Conservation (phyloP, 2,888 invertebrate species). For the Trichopria drosophilae region DNA sequence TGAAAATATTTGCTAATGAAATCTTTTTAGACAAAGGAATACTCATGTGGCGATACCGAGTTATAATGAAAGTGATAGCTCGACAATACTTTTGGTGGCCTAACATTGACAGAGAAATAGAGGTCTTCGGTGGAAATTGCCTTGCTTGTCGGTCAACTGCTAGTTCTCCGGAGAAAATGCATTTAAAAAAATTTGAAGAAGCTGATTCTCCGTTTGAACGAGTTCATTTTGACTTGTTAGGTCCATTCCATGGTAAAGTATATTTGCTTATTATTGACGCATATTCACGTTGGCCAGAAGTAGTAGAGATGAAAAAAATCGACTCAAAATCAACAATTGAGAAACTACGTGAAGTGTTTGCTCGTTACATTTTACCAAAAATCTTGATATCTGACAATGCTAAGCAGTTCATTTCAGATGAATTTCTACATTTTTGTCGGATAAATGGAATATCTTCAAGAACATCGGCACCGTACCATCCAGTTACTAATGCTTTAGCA, state of each 20-base stretch:
- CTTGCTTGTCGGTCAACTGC: conserved; percentile 20
- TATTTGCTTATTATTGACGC: conserved; percentile 33
- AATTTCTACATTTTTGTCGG: conserved; percentile 17
- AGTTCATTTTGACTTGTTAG: too few relatives aligned
- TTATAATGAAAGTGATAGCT: too few relatives aligned
- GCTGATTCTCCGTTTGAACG: conserved; percentile 28
- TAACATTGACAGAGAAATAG: conserved; percentile 31
- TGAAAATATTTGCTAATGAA: conserved; percentile 11
- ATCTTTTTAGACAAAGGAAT: conserved; percentile 35
- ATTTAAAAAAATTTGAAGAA: conserved; percentile 24
- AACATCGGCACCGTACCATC: too few relatives aligned
- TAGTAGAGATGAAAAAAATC: conserved; percentile 27
- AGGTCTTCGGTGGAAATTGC: conserved; percentile 18
- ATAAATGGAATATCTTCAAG: conserved; percentile 18
- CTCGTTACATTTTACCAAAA: conserved; percentile 25
- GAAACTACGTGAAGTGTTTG: too few relatives aligned
- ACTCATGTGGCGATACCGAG: conserved; percentile 38
- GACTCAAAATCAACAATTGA: conserved; percentile 20
- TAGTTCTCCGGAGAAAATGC: conserved; percentile 21
- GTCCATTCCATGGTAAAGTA: too few relatives aligned
- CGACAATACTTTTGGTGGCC: conserved; percentile 39
- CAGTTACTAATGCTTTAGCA: too few relatives aligned
- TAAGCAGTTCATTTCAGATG: conserved; percentile 20
- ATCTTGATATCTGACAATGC: conserved; percentile 33
- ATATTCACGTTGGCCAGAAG: conserved; percentile 34